phyloP scores from a whole-genome alignment of 1,140 invertebrate species.

The Philotrypesis tridentata region DNA sequence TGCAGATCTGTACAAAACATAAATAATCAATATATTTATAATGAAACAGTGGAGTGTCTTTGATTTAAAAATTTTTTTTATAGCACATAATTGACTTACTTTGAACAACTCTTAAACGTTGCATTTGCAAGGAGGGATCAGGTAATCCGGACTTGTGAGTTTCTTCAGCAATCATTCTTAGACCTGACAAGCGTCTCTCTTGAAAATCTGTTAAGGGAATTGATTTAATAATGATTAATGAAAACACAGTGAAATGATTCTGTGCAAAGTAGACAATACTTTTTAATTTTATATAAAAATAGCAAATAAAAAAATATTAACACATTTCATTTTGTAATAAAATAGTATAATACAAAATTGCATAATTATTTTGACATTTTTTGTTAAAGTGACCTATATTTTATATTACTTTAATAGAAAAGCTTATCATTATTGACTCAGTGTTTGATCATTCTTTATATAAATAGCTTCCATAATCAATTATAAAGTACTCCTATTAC shows the following conservation, averaged over 20 bases:
- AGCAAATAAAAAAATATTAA: too few relatives aligned
- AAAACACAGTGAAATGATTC: not conserved
- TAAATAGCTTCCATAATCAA: too few relatives aligned
- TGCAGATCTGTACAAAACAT: not conserved
- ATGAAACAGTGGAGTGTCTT: too few relatives aligned
- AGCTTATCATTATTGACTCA: too few relatives aligned
- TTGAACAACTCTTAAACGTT: not conserved
- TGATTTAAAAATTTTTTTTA: too few relatives aligned
- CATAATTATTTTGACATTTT: too few relatives aligned
- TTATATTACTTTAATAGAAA: too few relatives aligned
- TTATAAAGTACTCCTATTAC: too few relatives aligned
- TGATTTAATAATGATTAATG: not conserved
- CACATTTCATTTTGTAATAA: too few relatives aligned
- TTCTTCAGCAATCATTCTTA: not conserved
- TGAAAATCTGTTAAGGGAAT: not conserved
- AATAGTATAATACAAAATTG: too few relatives aligned
- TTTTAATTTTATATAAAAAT: not conserved
- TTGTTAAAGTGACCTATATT: too few relatives aligned
- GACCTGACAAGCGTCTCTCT: not conserved
- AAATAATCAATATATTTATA: not conserved
- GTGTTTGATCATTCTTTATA: too few relatives aligned
- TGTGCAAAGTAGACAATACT: not conserved
- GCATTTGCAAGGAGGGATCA: not conserved
- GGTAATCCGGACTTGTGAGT: not conserved
- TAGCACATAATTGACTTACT: not conserved